Base-by-base conservation (phyloP, 2,888 invertebrate genomes). In the Drosophila lutescens region DNA sequence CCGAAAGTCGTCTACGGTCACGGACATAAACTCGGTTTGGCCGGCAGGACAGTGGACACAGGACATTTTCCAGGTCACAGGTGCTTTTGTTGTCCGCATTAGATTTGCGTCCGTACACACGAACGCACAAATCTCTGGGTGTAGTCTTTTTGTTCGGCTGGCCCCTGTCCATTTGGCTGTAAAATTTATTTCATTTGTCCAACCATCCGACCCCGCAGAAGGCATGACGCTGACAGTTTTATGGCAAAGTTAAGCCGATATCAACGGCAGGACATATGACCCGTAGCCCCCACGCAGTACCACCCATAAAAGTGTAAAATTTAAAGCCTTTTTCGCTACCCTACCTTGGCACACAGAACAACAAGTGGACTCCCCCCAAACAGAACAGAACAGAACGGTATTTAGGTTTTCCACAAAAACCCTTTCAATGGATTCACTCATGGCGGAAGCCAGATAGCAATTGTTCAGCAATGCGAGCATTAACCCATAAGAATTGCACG, bases 181-280 rank as follows among this genome's bases (percentile, higher is more conserved):
- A 80, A 86, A 86, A 88, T 88, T 88, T 86, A 86, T 85, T 79
- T 88, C 85, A 86, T 85, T 88, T 85, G 78, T 62, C 74, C 68
- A 74, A 50, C 69, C 62, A 40, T 54, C n/a, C 41, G 32, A 44
- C 59, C 53, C 80, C 83, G 79, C 75, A 81, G 76, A 47, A 83
- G 83, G 86, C 81, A 79, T 88, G 85, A 86, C 78, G 85, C 79
- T 85, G 85, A 85, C 85, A 85, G 85, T 85, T 85, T 85, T 85
- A 85, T 85, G 86, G 85, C 86, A 88, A 84, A 85, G 85, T 84
- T 85, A 85, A 85, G 85, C 85, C 88, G 88, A 85, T 85, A 85
- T 85, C 85, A 88, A 83, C 86, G 83, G 75, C 80, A 77, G 86
- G 76, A 85, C 84, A 88, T 66, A 84, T 86, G 86, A 78, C 87